Conservation (phyloP, 2,888 invertebrate genomes). For the Nesidiocoris tenuis region DNA sequence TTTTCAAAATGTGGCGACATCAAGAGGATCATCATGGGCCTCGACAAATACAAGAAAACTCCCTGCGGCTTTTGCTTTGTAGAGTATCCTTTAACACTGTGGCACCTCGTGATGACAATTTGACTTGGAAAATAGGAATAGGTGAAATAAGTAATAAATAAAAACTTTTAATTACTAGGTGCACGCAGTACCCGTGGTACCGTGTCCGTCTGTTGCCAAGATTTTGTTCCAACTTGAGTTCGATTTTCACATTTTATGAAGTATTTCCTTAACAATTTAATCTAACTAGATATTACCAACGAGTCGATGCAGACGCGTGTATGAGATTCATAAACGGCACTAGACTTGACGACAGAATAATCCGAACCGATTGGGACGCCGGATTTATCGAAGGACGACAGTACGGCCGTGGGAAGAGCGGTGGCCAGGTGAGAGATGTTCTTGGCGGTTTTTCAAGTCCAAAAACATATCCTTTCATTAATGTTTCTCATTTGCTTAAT, state of each 20-base stretch:
- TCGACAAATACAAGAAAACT: conserved; percentile 96
- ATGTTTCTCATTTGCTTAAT: too few species aligned
- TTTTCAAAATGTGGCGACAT: conserved; percentile 96
- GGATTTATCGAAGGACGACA: conserved; percentile 98
- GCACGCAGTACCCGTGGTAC: too few species aligned
- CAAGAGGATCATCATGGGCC: conserved; percentile 91
- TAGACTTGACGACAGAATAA: conserved; percentile 91
- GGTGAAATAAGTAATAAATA: too few species aligned
- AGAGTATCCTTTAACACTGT: conserved; percentile 68
- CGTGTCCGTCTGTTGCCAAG: too few species aligned
- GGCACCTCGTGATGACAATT: too few species aligned
- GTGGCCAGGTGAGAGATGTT: conserved; percentile 88
- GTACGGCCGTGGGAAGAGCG: conserved; percentile 95
- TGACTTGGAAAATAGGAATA: not conserved
- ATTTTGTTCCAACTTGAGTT: too few species aligned
- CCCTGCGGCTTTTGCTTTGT: conserved; percentile 99
- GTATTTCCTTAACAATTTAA: conserved; percentile 31
- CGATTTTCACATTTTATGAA: not conserved
- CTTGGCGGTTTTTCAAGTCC: too few species aligned
- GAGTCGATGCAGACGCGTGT: conserved; percentile 74
- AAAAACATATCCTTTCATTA: too few species aligned
- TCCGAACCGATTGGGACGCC: conserved; percentile 98
- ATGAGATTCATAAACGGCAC: conserved; percentile 95
- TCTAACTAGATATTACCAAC: conserved; percentile 58
- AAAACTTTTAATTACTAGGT: too few species aligned